These are phyloP conservation scores for Mastomys coucha DNA, from an alignment of 2,113 vertebrate genomes.

Conservation along the genomic window DNA sequence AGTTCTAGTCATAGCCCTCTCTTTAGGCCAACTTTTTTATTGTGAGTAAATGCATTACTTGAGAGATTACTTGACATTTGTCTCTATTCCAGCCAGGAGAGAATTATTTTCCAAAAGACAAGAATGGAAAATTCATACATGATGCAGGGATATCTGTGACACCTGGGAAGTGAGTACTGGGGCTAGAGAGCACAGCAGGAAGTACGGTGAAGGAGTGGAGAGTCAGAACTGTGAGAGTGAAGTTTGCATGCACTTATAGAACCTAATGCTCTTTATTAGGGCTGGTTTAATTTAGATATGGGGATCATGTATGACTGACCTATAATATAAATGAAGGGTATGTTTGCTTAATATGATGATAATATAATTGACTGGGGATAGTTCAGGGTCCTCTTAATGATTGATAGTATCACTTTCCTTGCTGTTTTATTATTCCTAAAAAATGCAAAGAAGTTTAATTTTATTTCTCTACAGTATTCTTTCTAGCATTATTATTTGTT, in stretches of 20 bases:
- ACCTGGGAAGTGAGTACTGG: constrained; percentile 59
- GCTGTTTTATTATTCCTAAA: neutral
- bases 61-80: neutral
- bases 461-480: neutral
- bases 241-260: neutral
- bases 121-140: constrained; percentile 66
- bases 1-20: neutral
- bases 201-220: no score
- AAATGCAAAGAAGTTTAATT: neutral
- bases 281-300: neutral
- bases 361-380: neutral
- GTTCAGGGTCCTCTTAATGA: neutral
- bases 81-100: constrained; percentile 80
- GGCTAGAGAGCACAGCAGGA: no score
- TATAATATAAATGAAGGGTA: neutral
- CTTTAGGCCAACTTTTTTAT: neutral
- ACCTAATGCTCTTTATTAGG: neutral
- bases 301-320: no score
- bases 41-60: neutral
- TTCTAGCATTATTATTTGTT: no score
- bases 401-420: neutral
- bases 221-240: neutral
- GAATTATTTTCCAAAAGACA: constrained; percentile 83
- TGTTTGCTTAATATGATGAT: neutral
- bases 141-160: constrained; percentile 47